Evolutionary conservation across 2,113 vertebrate species (phyloP).

Genomic region (Gymnobelideus leadbeateri): DNA sequence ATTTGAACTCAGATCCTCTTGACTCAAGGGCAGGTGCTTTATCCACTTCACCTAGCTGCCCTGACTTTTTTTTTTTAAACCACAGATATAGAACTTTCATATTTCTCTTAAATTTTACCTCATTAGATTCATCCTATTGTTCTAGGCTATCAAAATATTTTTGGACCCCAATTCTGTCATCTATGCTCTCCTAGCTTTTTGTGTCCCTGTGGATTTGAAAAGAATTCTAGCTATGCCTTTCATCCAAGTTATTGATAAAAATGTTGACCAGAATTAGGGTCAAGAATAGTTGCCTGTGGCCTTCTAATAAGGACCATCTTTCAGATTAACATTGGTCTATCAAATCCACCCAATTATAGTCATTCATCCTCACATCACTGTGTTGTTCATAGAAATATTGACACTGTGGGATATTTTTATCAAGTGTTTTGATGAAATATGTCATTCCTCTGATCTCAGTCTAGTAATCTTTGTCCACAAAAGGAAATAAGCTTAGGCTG

Average conservation of each 20-base stretch:
- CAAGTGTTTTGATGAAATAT: not conserved
- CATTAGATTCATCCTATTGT: not conserved
- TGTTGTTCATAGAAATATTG: not conserved
- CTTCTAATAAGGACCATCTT: not conserved
- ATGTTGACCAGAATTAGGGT: not conserved
- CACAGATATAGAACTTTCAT: not conserved
- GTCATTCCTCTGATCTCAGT: not conserved
- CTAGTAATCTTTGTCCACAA: not conserved
- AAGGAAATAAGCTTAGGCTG: not conserved
- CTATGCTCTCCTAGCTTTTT: not conserved
- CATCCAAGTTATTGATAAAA: not conserved
- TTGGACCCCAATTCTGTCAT: not conserved
- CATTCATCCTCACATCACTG: not conserved
- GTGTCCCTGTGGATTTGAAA: not conserved
- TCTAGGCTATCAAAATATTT: not conserved
- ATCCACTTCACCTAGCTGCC: too few relatives aligned
- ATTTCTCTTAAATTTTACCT: not conserved
- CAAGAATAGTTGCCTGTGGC: not conserved
- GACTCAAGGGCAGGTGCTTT: too few relatives aligned
- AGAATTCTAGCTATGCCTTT: not conserved
- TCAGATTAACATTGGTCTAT: not conserved
- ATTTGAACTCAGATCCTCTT: too few relatives aligned
- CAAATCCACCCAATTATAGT: not conserved
- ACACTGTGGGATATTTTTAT: not conserved
- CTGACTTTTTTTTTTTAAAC: too few relatives aligned